phyloP scores from a whole-genome alignment of 2,113 vertebrate species.

The Psilopsiagon aurifrons region DNA sequence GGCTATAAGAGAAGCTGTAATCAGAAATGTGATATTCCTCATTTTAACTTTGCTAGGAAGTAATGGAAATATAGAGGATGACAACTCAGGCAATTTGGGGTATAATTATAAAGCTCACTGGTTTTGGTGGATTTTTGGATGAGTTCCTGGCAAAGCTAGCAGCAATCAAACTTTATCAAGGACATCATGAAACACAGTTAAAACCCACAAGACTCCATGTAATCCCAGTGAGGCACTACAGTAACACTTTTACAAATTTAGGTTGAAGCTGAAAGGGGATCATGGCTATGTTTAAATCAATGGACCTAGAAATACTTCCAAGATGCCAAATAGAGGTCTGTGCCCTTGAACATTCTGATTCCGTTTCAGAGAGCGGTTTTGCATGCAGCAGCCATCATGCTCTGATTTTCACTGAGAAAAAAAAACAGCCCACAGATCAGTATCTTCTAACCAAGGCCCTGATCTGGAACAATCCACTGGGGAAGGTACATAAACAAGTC shows the following conservation, averaged over 20 bases:
- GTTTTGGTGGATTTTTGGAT: not conserved
- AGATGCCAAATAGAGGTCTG: not conserved
- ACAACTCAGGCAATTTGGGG: not conserved
- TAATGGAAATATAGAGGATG: not conserved
- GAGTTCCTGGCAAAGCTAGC: not conserved
- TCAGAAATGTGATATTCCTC: not conserved
- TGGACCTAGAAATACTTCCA: not conserved
- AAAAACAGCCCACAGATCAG: not conserved
- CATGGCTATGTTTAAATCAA: not conserved
- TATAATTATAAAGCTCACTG: not conserved
- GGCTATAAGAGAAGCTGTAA: not conserved
- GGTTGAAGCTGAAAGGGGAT: not conserved
- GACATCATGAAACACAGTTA: not conserved
- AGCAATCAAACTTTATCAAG: conserved; percentile 25
- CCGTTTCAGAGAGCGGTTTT: not conserved
- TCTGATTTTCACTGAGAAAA: not conserved
- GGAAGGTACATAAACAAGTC: not conserved
- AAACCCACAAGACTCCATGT: not conserved
- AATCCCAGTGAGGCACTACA: not conserved
- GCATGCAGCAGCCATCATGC: not conserved
- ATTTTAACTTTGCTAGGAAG: not conserved
- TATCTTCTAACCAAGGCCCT: not conserved
- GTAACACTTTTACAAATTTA: not conserved
- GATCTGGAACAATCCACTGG: not conserved
- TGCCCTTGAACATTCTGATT: not conserved